These are phyloP conservation scores for Tragopan temminckii DNA, from an alignment of 2,797 vertebrate genomes.

Conservation along the genomic window DNA sequence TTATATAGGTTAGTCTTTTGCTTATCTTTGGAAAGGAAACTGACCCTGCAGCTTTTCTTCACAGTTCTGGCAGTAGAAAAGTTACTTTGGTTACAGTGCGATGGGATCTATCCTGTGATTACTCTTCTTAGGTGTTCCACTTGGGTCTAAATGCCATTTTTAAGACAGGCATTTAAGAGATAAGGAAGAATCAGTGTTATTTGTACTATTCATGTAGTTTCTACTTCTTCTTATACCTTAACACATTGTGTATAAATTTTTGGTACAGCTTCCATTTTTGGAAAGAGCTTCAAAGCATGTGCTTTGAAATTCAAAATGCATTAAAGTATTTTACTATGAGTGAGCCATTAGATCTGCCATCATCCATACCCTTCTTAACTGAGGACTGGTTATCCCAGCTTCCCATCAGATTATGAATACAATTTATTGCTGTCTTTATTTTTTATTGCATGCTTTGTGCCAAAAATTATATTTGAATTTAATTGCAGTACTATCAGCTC, in stretches of 20 bases:
- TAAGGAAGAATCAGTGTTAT: background rate
- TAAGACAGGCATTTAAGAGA: background rate
- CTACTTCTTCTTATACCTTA: background rate
- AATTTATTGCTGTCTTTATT: background rate
- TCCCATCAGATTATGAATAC: background rate
- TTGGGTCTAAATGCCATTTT: background rate
- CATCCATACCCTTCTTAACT: background rate
- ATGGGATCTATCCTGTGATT: background rate
- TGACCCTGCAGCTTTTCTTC: background rate
- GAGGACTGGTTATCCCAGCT: background rate
- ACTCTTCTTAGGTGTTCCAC: fast-evolving
- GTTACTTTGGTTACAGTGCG: background rate
- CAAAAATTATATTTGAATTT: background rate
- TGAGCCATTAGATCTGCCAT: background rate
- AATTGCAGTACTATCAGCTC: background rate
- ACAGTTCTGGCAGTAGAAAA: background rate
- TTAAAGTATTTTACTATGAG: background rate
- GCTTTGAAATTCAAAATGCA: background rate
- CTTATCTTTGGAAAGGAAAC: background rate
- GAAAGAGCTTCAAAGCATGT: background rate
- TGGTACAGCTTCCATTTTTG: background rate
- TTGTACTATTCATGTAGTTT: background rate
- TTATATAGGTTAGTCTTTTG: background rate
- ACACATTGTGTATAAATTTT: background rate
- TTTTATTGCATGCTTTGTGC: background rate